Evolutionary conservation across 2,888 invertebrate genomes (phyloP).

Genomic region (Pyrochroa serraticornis): DNA sequence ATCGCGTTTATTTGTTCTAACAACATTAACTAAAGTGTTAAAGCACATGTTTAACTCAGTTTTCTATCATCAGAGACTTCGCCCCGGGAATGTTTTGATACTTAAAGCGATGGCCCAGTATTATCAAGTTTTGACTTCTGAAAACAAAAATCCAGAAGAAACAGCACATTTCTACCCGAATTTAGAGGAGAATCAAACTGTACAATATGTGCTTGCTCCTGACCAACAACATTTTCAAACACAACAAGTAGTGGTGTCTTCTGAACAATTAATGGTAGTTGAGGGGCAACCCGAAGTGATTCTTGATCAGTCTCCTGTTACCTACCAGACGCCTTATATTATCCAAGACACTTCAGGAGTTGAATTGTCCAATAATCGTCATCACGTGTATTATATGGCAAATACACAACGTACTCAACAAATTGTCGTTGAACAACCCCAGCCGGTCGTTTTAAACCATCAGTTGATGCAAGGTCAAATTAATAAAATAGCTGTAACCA

Average conservation of each 20-base stretch:
- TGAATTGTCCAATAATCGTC: constrained; percentile 29
- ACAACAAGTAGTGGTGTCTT: constrained; percentile 50
- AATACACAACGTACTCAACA: constrained; percentile 29
- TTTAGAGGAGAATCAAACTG: constrained; percentile 56
- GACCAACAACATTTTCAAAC: constrained; percentile 47
- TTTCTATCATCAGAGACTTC: no score
- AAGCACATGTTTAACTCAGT: no score
- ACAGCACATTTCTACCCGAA: constrained; percentile 70
- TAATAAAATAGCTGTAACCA: no score
- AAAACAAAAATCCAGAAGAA: constrained; percentile 64
- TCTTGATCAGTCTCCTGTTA: constrained; percentile 47
- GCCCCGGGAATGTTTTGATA: constrained; percentile 9
- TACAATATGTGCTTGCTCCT: constrained; percentile 52
- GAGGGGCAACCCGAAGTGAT: constrained; percentile 58
- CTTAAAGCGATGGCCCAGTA: constrained; percentile 67
- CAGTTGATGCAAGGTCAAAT: constrained; percentile 31
- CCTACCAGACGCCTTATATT: constrained; percentile 45
- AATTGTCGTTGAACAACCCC: constrained; percentile 30
- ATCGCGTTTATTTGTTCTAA: no score
- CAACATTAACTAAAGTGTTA: no score
- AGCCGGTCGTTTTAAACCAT: constrained; percentile 50
- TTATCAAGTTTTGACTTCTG: constrained; percentile 69
- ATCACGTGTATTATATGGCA: constrained; percentile 48
- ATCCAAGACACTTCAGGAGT: constrained; percentile 23
- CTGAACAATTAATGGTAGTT: constrained; percentile 56